Evolutionary conservation across 2,113 vertebrate genomes (phyloP).

Genomic region (Oenanthe melanoleuca): DNA sequence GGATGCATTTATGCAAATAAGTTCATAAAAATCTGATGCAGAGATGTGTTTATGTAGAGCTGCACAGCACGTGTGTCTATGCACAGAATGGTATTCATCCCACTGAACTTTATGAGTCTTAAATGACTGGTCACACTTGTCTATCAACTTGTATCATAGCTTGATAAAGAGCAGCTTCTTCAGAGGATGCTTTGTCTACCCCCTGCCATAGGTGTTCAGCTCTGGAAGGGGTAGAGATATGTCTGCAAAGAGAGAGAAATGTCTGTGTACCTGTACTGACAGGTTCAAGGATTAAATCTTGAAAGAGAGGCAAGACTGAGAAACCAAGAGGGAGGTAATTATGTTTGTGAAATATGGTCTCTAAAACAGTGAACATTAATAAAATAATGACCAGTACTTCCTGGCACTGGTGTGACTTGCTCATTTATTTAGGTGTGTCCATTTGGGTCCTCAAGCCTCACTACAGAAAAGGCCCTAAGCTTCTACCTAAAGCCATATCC

Average conservation of each 20-base stretch:
- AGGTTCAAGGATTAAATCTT: not conserved
- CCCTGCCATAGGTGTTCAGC: not conserved
- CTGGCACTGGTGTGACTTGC: not conserved
- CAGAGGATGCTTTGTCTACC: not conserved
- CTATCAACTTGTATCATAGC: not conserved
- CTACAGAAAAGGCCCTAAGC: not conserved
- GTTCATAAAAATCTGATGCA: not conserved
- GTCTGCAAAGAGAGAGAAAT: not conserved
- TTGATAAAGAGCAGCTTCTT: not conserved
- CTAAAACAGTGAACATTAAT: not conserved
- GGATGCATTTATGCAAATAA: not conserved
- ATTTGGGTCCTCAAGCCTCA: not conserved
- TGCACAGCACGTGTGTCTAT: fast-evolving
- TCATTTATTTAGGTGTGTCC: not conserved
- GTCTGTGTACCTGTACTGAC: not conserved
- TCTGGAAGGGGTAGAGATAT: not conserved
- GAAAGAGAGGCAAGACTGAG: not conserved
- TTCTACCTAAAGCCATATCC: not conserved
- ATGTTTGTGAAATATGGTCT: not conserved
- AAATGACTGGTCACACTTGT: not conserved
- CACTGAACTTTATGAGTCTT: not conserved
- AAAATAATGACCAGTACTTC: not conserved
- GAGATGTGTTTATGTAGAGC: not conserved
- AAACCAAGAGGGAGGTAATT: not conserved
- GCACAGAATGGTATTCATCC: not conserved